phyloP scores from a whole-genome alignment of 1,140 invertebrate species.

The Pantala flavescens region DNA sequence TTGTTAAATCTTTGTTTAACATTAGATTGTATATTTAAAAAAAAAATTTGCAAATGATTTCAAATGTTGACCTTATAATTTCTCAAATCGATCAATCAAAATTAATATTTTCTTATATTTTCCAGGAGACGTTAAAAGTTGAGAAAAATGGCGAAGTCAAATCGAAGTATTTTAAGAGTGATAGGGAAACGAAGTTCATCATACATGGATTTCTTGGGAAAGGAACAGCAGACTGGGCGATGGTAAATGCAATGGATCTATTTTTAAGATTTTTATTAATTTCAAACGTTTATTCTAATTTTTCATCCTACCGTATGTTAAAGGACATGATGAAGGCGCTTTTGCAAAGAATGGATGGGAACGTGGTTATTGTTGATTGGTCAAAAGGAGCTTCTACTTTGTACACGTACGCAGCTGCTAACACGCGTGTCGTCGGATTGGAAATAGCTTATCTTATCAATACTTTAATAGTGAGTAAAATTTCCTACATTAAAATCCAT shows the following conservation, averaged over 20 bases:
- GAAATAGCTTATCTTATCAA: constrained; percentile 71
- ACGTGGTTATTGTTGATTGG: constrained; percentile 77
- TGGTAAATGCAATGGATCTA: constrained; percentile 34
- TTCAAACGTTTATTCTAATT: neutral
- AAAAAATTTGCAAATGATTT: no score
- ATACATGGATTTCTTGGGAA: constrained; percentile 85
- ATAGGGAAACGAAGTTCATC: constrained; percentile 65
- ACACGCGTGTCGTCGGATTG: constrained; percentile 70
- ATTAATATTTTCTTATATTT: no score
- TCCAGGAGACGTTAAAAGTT: constrained; percentile 51
- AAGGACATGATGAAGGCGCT: constrained; percentile 69
- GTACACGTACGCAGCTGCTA: constrained; percentile 65
- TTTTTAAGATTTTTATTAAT: neutral
- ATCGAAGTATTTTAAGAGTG: constrained; percentile 61
- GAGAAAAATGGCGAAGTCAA: constrained; percentile 58
- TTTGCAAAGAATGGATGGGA: constrained; percentile 64
- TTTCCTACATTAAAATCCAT: no score
- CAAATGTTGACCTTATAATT: no score
- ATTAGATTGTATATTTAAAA: no score
- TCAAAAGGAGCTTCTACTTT: constrained; percentile 67
- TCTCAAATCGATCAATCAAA: no score
- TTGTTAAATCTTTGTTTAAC: no score
- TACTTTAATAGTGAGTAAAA: constrained; percentile 45
- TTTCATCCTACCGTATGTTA: constrained; percentile 25
- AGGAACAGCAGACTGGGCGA: constrained; percentile 73